Percentiles rank a stretch among this genome's conserved stretches.
Evolutionary conservation across 2,797 vertebrate species (phyloP).

Genomic region (Bovichtus diacanthus): DNA sequence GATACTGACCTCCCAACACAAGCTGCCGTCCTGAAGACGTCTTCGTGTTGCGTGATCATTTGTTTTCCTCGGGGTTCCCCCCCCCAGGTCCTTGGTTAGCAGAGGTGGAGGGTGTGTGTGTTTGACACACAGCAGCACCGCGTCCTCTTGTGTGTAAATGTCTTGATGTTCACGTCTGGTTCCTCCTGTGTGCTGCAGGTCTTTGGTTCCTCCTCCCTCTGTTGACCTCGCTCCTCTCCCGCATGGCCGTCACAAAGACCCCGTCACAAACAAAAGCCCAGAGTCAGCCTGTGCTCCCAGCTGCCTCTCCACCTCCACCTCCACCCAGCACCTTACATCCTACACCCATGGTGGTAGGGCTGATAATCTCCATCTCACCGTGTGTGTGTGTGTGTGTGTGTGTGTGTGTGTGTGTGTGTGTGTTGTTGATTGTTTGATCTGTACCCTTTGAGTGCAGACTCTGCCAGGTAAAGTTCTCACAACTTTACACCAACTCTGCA

Average conservation of each 20-base stretch:
- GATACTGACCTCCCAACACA: no score
- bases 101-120: no score
- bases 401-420: not conserved
- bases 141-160: no score
- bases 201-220: conserved; percentile 68
- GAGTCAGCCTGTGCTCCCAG: conserved; percentile 25
- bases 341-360: conserved; percentile 59
- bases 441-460: no score
- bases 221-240: conserved; percentile 47
- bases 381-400: not conserved
- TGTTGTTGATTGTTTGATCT: not conserved
- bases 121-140: no score
- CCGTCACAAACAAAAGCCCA: conserved; percentile 25
- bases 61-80: no score
- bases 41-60: no score
- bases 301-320: conserved; percentile 24
- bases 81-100: no score
- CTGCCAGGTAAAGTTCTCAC: no score
- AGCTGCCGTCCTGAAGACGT: no score
- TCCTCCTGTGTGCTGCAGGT: conserved; percentile 58
- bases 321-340: conserved; percentile 25
- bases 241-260: conserved; percentile 38
- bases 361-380: conserved; percentile 7
- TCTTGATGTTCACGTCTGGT: no score
- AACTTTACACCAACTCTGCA: no score